Conservation (phyloP, 2,797 vertebrate species). For the Nasua narica region DNA sequence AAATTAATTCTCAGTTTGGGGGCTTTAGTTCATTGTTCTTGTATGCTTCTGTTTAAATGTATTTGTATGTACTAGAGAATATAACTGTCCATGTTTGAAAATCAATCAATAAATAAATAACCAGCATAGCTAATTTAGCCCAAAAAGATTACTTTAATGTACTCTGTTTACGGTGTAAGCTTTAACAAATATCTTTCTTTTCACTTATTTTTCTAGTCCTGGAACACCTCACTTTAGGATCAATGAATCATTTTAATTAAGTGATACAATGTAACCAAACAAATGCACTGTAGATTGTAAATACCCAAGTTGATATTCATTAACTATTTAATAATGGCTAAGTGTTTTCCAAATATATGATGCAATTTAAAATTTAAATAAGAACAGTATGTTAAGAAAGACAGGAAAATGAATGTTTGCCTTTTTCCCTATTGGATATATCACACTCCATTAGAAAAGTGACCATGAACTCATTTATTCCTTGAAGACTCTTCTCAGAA, state of each 20-base stretch:
- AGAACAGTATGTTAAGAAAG: background rate
- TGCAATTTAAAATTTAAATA: background rate
- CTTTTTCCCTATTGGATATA: background rate
- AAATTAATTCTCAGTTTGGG: background rate
- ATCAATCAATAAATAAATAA: background rate
- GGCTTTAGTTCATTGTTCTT: background rate
- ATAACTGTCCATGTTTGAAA: background rate
- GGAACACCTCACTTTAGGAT: background rate
- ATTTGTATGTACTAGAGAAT: background rate
- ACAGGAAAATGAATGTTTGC: background rate
- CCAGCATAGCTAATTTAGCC: background rate
- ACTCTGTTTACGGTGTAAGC: background rate
- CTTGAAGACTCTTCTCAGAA: background rate
- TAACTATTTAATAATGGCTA: background rate
- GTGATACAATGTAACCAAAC: background rate
- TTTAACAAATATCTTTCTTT: conserved; percentile 3
- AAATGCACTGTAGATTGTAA: background rate
- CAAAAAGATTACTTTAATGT: background rate
- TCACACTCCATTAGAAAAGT: background rate
- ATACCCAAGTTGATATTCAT: background rate
- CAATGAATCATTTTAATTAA: conserved; percentile 32
- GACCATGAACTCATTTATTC: background rate
- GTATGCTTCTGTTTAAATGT: background rate
- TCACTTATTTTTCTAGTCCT: background rate
- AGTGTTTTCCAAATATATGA: background rate